A percentile compares a stretch with the other conserved stretches of the same genome.
These are phyloP conservation scores for Diplosoma virens DNA, from an alignment of 23 tunicate genomes.

Conservation along the genomic window DNA sequence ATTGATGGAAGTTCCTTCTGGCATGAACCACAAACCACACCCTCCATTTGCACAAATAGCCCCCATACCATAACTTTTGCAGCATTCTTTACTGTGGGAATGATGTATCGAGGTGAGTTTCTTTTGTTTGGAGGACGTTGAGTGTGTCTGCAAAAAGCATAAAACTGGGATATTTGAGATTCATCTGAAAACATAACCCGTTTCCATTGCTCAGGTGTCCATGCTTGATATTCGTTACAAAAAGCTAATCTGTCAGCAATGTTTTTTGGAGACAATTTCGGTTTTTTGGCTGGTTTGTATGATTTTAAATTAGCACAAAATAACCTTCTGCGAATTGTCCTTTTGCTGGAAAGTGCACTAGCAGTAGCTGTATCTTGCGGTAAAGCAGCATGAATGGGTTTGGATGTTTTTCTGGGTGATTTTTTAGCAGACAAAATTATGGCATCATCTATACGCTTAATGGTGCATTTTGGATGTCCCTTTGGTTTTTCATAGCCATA, in stretches of 20 bases:
- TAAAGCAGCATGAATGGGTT: background rate
- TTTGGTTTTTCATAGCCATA: too few relatives aligned
- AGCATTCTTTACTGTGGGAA: too few relatives aligned
- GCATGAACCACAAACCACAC: too few relatives aligned
- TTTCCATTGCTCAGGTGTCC: constrained; percentile 18
- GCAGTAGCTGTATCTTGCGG: background rate
- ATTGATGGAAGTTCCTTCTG: too few relatives aligned
- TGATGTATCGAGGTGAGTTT: background rate
- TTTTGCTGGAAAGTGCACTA: background rate
- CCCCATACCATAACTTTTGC: too few relatives aligned
- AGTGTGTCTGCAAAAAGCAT: background rate
- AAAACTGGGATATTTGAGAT: too few relatives aligned
- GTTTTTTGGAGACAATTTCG: background rate
- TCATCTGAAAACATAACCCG: constrained; percentile 16
- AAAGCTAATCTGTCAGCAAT: too few relatives aligned
- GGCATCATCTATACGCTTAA: background rate
- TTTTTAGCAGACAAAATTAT: background rate
- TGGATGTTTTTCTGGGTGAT: background rate
- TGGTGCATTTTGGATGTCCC: background rate
- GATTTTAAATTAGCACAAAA: too few relatives aligned
- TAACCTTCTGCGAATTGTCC: background rate
- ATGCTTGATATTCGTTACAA: too few relatives aligned
- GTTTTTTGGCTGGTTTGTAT: background rate
- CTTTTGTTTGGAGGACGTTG: background rate
- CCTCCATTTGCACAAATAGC: too few relatives aligned